A percentile compares a stretch with the other conserved stretches of the same genome.
These are phyloP conservation scores for Lampris megalopsis DNA, from an alignment of 2,113 vertebrate genomes.

Conservation along the genomic window DNA sequence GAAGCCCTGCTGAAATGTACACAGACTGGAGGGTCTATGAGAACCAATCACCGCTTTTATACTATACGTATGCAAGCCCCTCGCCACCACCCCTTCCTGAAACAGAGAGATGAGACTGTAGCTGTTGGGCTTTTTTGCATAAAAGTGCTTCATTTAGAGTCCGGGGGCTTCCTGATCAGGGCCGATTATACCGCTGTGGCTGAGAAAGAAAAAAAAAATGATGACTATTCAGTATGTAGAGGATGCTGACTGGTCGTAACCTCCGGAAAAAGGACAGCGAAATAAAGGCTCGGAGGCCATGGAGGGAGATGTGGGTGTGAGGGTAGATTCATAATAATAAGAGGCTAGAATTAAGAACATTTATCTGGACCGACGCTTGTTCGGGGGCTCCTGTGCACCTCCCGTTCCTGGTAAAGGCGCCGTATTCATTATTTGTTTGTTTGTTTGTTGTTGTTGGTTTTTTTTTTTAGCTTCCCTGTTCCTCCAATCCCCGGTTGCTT, in stretches of 20 bases:
- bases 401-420: not conserved
- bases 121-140: constrained; percentile 77
- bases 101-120: constrained; percentile 68
- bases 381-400: not conserved
- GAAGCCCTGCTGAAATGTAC: constrained; percentile 76
- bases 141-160: constrained; percentile 82
- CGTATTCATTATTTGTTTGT: too few species aligned
- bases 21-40: constrained; percentile 75
- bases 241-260: constrained; percentile 82
- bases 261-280: constrained; percentile 73
- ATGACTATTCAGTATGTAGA: constrained; percentile 77
- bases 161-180: constrained; percentile 74
- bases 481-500: constrained; percentile 16
- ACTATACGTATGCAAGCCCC: constrained; percentile 13
- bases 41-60: constrained; percentile 62
- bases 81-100: constrained; percentile 28
- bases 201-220: constrained; percentile 80
- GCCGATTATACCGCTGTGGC: constrained; percentile 80
- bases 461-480: constrained; percentile 7
- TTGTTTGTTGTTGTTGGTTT: too few species aligned
- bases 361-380: constrained; percentile 58
- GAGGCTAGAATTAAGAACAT: constrained; percentile 69
- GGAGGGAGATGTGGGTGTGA: constrained; percentile 2
- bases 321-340: constrained; percentile 65
- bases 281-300: constrained; percentile 61